These are phyloP conservation scores for Morone saxatilis DNA, from an alignment of 2,113 vertebrate species.

Conservation along the genomic window DNA sequence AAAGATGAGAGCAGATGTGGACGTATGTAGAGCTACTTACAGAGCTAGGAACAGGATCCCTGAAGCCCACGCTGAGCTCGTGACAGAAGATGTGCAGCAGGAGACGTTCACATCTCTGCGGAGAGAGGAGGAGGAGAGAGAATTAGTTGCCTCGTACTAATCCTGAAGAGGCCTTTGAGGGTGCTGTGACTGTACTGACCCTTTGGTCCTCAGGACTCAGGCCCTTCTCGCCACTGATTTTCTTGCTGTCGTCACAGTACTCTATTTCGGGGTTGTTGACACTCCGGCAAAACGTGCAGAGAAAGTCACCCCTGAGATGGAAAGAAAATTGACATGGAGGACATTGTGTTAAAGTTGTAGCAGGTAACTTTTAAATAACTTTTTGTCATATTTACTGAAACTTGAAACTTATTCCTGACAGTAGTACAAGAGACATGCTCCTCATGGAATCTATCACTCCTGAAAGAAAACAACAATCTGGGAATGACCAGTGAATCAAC, in stretches of 20 bases:
- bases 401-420: too few relatives aligned
- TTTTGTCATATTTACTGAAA: too few relatives aligned
- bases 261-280: constrained; percentile 93
- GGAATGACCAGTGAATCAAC: too few relatives aligned
- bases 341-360: not conserved
- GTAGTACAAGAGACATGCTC: not conserved
- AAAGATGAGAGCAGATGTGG: not conserved
- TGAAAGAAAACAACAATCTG: too few relatives aligned
- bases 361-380: too few relatives aligned
- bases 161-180: not conserved
- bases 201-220: constrained; percentile 94
- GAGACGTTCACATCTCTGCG: constrained; percentile 96
- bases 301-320: constrained; percentile 92
- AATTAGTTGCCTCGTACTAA: not conserved
- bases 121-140: constrained; percentile 51
- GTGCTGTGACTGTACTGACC: constrained; percentile 72
- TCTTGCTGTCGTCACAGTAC: constrained; percentile 95
- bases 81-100: constrained; percentile 97
- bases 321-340: constrained; percentile 43
- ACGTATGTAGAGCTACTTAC: constrained; percentile 86
- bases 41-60: constrained; percentile 93
- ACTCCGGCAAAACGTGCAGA: constrained; percentile 98
- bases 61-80: constrained; percentile 96
- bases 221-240: constrained; percentile 85
- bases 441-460: too few relatives aligned